These are phyloP conservation scores for Mionectes olivaceus DNA, from an alignment of 2,797 vertebrate species.

Conservation along the genomic window DNA sequence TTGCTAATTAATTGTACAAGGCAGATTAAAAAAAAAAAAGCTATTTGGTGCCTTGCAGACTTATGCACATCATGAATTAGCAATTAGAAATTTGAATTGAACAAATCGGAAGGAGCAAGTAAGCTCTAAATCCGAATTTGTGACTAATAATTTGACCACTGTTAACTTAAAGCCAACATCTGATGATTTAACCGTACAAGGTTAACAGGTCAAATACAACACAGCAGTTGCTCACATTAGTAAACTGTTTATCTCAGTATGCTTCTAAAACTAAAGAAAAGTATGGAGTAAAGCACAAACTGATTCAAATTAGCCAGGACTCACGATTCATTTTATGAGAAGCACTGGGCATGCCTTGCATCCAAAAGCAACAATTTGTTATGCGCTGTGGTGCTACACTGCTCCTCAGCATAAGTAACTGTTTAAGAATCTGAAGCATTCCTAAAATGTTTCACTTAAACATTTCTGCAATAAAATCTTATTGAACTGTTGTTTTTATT, in stretches of 20 bases:
- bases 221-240: not conserved
- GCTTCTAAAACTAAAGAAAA: slow-evolving; percentile 45
- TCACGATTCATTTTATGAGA: slow-evolving; percentile 61
- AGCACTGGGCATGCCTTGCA: slow-evolving; percentile 60
- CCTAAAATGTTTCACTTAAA: slow-evolving; percentile 75
- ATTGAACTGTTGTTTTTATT: slow-evolving; percentile 74
- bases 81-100: not conserved
- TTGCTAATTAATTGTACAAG: not conserved
- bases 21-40: not conserved
- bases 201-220: not conserved
- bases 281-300: slow-evolving; percentile 50
- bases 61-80: not conserved
- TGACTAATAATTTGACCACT: not conserved
- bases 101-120: not conserved
- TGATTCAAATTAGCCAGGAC: slow-evolving; percentile 63
- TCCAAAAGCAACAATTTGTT: slow-evolving; percentile 65
- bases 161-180: not conserved
- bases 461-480: slow-evolving; percentile 76
- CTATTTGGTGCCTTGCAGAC: not conserved
- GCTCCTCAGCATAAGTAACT: slow-evolving; percentile 61
- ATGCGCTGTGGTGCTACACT: slow-evolving; percentile 10
- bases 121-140: not conserved
- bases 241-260: slow-evolving; percentile 21
- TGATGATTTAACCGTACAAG: not conserved
- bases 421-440: slow-evolving; percentile 72